Evolutionary conservation across 2,797 vertebrate species (phyloP).

Genomic region (Spatula versicolor): DNA sequence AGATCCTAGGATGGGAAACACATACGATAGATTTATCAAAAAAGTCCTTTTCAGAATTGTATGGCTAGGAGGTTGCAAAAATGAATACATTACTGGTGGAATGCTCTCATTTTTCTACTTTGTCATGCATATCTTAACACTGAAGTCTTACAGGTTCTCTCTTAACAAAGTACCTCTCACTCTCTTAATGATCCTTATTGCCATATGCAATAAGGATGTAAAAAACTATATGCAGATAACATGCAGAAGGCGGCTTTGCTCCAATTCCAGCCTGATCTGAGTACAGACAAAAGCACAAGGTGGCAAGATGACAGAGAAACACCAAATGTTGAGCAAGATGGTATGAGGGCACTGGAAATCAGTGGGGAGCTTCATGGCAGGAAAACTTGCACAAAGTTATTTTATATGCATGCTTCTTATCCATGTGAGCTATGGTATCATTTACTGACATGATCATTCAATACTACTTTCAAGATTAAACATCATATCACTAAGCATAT

Average conservation of each 20-base stretch:
- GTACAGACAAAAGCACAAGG: background rate
- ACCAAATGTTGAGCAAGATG: background rate
- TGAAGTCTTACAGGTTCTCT: background rate
- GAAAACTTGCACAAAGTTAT: background rate
- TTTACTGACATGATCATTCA: background rate
- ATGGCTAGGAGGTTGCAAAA: background rate
- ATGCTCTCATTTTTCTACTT: background rate
- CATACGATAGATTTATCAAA: background rate
- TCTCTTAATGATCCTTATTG: background rate
- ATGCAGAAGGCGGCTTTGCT: background rate
- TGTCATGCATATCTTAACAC: background rate
- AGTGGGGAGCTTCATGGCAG: background rate
- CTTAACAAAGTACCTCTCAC: background rate
- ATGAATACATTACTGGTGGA: background rate
- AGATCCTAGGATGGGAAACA: background rate
- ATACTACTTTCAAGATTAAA: background rate
- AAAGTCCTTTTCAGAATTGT: background rate
- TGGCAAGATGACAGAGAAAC: background rate
- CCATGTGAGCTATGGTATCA: background rate
- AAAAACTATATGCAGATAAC: background rate
- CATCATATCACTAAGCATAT: background rate
- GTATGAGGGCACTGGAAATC: background rate
- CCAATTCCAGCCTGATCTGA: background rate
- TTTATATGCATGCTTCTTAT: background rate
- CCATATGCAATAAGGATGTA: background rate